phyloP scores from a whole-genome alignment of 2,888 invertebrate genomes.

The Notodonta ziczac region DNA sequence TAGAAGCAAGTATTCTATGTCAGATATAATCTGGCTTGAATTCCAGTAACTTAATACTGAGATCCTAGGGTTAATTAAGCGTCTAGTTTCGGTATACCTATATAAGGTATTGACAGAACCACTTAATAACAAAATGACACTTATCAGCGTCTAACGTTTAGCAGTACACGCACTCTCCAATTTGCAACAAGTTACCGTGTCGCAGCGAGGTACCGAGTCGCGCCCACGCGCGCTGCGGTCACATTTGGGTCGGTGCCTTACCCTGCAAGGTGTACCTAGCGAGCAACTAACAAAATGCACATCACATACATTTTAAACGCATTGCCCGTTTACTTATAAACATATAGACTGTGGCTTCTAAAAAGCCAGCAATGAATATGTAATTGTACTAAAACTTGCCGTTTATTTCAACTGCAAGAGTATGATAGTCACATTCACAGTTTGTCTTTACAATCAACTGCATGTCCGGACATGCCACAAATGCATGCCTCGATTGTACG shows the following conservation, averaged over 20 bases:
- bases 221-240: slow-evolving; percentile 40
- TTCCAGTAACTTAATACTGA: background rate
- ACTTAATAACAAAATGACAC: too few species aligned
- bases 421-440: slow-evolving; percentile 17
- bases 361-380: slow-evolving; percentile 27
- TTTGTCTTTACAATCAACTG: slow-evolving; percentile 20
- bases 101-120: too few species aligned
- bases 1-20: too few species aligned
- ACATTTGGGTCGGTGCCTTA: slow-evolving; percentile 32
- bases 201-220: slow-evolving; percentile 39
- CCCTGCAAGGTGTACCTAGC: slow-evolving; percentile 8
- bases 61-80: too few species aligned
- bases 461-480: slow-evolving; percentile 51
- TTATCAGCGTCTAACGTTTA: too few species aligned
- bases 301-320: slow-evolving; percentile 19
- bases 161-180: too few species aligned
- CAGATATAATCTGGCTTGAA: too few species aligned
- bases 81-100: too few species aligned
- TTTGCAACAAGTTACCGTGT: slow-evolving; percentile 11
- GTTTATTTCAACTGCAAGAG: slow-evolving; percentile 8
- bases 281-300: background rate
- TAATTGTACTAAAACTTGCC: slow-evolving; percentile 8
- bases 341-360: background rate
- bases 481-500: slow-evolving; percentile 31
- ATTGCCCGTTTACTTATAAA: background rate